Base-by-base conservation (phyloP, 2,113 vertebrate genomes). In the Scomber colias region DNA sequence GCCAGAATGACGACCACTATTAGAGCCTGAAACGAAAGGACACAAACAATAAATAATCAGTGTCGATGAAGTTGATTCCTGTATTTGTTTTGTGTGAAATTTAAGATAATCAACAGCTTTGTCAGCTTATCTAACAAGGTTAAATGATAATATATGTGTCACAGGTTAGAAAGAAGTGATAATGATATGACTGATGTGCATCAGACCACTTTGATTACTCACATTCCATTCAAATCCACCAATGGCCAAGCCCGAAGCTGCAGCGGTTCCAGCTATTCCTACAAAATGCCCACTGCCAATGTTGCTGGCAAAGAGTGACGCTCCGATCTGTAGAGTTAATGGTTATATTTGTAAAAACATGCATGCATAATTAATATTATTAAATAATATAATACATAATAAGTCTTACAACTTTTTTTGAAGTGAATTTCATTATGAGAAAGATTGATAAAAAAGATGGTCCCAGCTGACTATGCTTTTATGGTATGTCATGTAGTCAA, bases 221-320 rank as follows among this genome's bases (percentile, higher is more conserved):
- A 99, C 97, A 11, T 98, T 99, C 96, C 97, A 99, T 83, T 99
- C 98, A 45, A 96, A 99, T 17, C 95, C 96, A 76, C 97, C 96
- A 0, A 92, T 97, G 60, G 97, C 97, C 3, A 99, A 95, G 19
- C 98, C 97, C 0, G 91, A 54, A 3, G 96, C 94, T 0, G 97
- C 96, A 30, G 93, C 97, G 0, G 97, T 97, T 30, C 98, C 98
- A 15, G 97, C 97, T 27, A 99, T 93, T 10, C 98, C 98, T 60
- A 99, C 98, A 63, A 99, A 97, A 82, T 99, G 98, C 0, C 96
- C 96, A 1, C 97, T 98, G 87, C 97, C 97, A 9, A 99, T 99
- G 90, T 99, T 99, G 87, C 98, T 99, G 82, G 98, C 97, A 80
- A 99, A 99, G 31, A 99, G 95, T 2, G 98, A 99, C 2, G 98